Evolutionary conservation across 2,797 vertebrate species (phyloP), one percentile per base, ranked within the genome.

Genomic region (Muscicapa comitata): DNA sequence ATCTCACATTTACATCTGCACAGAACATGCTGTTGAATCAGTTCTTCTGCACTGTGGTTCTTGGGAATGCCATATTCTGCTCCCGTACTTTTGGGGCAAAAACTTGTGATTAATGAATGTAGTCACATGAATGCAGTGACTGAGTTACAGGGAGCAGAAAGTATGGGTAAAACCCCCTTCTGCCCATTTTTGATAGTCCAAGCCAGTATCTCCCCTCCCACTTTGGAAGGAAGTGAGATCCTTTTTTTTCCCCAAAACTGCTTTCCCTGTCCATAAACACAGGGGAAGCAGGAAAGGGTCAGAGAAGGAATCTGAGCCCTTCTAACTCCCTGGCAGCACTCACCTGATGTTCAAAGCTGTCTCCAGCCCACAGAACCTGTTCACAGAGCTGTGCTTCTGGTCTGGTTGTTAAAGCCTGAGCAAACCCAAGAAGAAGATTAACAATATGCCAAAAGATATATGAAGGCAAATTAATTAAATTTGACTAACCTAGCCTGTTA

Each of bases 391-490:
- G 9, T 6, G 24, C 6, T 91, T 67, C 51, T 63, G 42, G 2
- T 43, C 68, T 71, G 28, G 3, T 20, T 83, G 17, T 24, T 66
- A 43, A 58, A 88, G n/a, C 11, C 37, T 17, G 15, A 28, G 63
- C 18, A 59, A 85, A 29, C n/a, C 33, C 55, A 54, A 37, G 59
- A 58, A 40, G 53, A 88, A 72, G 61, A 74, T 61, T 23, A 73
- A 75, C 53, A 20, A 67, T 35, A 62, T 11, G 38, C 17, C 73
- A 68, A 45, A 87, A 86, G 57, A 50, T 7, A 89, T 66, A 59
- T 17, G 55, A 91, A 89, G 28, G 28, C 55, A 35, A 89, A 84
- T 48, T n/a, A 72, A 82, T 84, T 59, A 70, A 72, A 68, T 76
- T 66, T 2, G 0, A 61, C 26, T 53, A 74, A 43, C 1, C 1